Percentiles rank a stretch among this genome's conserved stretches.
Evolutionary conservation across 1,140 invertebrate genomes (phyloP).

Genomic region (Lasioglossum baleicum): DNA sequence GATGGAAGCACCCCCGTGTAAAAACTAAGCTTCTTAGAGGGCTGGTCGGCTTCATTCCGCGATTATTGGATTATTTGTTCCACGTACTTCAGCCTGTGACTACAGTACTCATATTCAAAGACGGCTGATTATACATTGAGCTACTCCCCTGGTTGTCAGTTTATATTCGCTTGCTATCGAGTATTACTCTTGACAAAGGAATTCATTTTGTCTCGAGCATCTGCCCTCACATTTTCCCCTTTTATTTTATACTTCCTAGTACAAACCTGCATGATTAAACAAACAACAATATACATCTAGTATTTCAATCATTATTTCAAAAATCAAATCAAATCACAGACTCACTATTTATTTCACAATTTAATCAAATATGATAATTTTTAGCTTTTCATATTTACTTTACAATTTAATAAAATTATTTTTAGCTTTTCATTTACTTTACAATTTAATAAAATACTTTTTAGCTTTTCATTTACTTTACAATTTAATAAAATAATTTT

Average conservation of each 20-base stretch:
- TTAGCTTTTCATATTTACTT: no score
- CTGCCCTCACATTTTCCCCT: background rate
- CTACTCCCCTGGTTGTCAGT: conserved; percentile 23
- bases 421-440: no score
- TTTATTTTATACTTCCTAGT: background rate
- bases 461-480: no score
- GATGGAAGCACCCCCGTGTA: conserved; percentile 50
- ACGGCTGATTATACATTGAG: conserved; percentile 24
- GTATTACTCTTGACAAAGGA: background rate
- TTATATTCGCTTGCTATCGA: background rate
- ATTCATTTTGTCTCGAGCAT: background rate
- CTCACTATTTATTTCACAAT: no score
- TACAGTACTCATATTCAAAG: background rate
- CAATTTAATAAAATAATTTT: no score
- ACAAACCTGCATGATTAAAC: no score
- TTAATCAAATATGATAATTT: no score
- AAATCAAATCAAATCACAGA: no score
- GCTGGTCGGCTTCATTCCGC: conserved; percentile 55
- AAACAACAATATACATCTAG: no score
- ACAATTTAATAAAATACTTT: no score
- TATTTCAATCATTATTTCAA: no score
- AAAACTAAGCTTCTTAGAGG: conserved; percentile 64
- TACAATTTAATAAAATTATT: no score
- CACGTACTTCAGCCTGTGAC: background rate
- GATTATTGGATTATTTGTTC: conserved; percentile 66